Evolutionary conservation across 2,888 invertebrate species (phyloP).

Genomic region (Cataglyphis rosenhaueri): DNA sequence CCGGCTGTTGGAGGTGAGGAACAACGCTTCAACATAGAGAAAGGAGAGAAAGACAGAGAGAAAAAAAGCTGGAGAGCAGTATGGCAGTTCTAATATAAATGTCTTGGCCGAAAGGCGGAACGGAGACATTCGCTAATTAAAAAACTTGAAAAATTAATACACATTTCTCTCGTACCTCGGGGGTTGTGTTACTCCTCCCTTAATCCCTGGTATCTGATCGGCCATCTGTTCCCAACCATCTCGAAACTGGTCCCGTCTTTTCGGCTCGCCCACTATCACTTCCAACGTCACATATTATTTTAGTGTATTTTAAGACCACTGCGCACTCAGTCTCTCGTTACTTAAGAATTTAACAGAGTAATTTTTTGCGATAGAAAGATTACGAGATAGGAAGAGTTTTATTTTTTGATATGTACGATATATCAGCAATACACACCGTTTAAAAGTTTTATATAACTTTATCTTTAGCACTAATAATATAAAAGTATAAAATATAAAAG

Average conservation of each 20-base stretch:
- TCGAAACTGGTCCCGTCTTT: slow-evolving; percentile 69
- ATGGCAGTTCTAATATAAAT: slow-evolving; percentile 84
- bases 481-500: background rate
- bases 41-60: slow-evolving; percentile 66
- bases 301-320: slow-evolving; percentile 22
- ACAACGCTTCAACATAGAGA: slow-evolving; percentile 57
- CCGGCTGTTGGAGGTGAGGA: slow-evolving; percentile 59
- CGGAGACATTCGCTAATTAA: slow-evolving; percentile 86
- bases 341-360: slow-evolving; percentile 13
- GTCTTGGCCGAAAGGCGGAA: slow-evolving; percentile 83
- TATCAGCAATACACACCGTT: background rate
- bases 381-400: background rate
- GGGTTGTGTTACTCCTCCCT: slow-evolving; percentile 79
- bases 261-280: slow-evolving; percentile 32
- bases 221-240: slow-evolving; percentile 84
- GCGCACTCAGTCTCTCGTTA: slow-evolving; percentile 10
- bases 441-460: background rate
- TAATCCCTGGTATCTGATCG: slow-evolving; percentile 85
- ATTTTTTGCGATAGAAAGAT: slow-evolving; percentile 20
- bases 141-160: slow-evolving; percentile 86
- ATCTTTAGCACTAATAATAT: background rate
- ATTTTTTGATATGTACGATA: background rate
- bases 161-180: slow-evolving; percentile 83
- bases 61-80: slow-evolving; percentile 66
- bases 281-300: slow-evolving; percentile 51